phyloP scores from a whole-genome alignment of 2,113 vertebrate species.

The Ornithorhynchus anatinus region DNA sequence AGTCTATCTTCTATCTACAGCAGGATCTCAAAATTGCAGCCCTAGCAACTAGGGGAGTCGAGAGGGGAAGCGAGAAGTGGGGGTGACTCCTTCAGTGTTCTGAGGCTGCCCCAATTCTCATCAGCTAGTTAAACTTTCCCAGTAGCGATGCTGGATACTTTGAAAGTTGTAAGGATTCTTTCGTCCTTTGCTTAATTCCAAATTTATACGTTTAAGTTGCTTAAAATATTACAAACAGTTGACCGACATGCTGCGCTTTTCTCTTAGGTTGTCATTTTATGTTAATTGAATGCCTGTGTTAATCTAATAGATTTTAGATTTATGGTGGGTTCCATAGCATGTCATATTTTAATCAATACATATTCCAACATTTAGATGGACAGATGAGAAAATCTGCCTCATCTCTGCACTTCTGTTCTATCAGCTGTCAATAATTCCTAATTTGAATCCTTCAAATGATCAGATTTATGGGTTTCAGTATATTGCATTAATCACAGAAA shows the following conservation, averaged over 20 bases:
- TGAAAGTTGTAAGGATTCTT: too few species aligned
- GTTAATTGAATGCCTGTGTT: conserved; percentile 78
- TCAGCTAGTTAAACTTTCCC: too few species aligned
- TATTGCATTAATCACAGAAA: conserved; percentile 76
- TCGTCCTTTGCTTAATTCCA: conserved; percentile 22
- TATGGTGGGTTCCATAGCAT: conserved; percentile 67
- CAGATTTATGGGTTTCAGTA: conserved; percentile 68
- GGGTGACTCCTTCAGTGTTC: too few species aligned
- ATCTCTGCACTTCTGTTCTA: conserved; percentile 68
- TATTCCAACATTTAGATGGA: conserved; percentile 71
- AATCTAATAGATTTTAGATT: conserved; percentile 82
- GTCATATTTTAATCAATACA: conserved; percentile 79
- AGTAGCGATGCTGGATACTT: too few species aligned
- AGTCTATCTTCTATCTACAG: too few species aligned
- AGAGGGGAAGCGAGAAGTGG: too few species aligned
- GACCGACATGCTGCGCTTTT: conserved; percentile 53
- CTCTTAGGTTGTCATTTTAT: conserved; percentile 72
- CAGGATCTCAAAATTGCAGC: too few species aligned
- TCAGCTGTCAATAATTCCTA: conserved; percentile 79
- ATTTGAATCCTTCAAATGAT: conserved; percentile 69
- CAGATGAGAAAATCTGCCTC: conserved; percentile 71
- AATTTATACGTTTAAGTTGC: conserved; percentile 21
- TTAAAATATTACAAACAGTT: conserved; percentile 51
- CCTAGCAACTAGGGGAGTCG: too few species aligned
- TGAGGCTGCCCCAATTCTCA: too few species aligned